Evolutionary conservation across 2,888 invertebrate genomes (phyloP).

Genomic region (Cephalotes varians): DNA sequence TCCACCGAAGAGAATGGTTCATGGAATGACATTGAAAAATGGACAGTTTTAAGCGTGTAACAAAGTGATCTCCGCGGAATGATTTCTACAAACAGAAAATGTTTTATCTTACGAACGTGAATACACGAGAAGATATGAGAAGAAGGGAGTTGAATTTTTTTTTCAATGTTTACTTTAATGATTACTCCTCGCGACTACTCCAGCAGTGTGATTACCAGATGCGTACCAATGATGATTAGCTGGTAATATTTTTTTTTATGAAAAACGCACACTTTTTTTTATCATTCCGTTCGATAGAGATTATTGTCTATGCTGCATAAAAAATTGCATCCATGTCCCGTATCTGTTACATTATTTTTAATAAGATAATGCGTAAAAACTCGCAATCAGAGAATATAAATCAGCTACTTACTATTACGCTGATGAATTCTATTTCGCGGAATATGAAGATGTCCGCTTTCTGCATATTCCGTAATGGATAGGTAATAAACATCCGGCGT

Average conservation of each 20-base stretch:
- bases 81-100: not conserved
- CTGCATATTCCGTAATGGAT: conserved; percentile 8
- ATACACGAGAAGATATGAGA: not conserved
- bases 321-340: not conserved
- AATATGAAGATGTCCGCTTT: conserved; percentile 5
- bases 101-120: conserved; percentile 11
- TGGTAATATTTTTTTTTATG: not conserved
- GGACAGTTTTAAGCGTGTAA: not conserved
- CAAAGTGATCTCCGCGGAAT: conserved; percentile 2
- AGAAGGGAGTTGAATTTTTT: not conserved
- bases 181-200: not conserved
- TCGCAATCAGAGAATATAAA: conserved; percentile 35
- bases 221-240: not conserved
- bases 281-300: not conserved
- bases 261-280: not conserved
- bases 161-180: not conserved
- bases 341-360: not conserved
- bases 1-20: not conserved
- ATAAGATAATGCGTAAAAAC: not conserved
- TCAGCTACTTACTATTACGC: conserved; percentile 17
- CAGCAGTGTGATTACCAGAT: conserved; percentile 3
- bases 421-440: conserved; percentile 19
- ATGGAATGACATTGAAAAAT: conserved; percentile 6
- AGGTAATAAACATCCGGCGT: conserved; percentile 25
- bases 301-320: not conserved